Evolutionary conservation across 2,888 invertebrate genomes (phyloP).

Genomic region (Platycheirus albimanus): DNA sequence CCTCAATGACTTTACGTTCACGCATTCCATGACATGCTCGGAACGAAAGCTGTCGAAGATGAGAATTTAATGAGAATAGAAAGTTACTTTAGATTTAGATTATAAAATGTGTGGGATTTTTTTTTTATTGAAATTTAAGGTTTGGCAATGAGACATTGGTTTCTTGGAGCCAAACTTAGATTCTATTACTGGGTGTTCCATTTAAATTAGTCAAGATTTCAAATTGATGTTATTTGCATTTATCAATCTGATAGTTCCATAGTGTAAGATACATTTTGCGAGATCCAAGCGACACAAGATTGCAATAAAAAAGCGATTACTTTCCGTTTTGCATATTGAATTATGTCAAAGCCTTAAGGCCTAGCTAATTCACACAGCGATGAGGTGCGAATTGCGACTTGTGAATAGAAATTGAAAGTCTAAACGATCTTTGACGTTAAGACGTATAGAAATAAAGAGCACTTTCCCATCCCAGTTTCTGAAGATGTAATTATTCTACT

Average conservation of each 20-base stretch:
- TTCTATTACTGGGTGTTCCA: not conserved
- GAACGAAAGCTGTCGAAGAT: constrained; percentile 86
- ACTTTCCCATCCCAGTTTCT: constrained; percentile 49
- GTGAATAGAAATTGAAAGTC: constrained; percentile 58
- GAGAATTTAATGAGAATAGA: constrained; percentile 40
- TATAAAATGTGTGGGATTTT: not conserved
- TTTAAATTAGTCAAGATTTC: too few relatives aligned
- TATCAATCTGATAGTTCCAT: too few relatives aligned
- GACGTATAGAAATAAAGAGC: too few relatives aligned
- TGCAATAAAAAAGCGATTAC: not conserved
- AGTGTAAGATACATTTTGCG: too few relatives aligned
- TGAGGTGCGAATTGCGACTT: constrained; percentile 37
- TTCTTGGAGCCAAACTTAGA: too few relatives aligned
- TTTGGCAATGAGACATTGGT: not conserved
- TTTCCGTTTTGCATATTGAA: constrained; percentile 3
- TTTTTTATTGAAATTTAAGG: not conserved
- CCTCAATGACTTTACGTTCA: constrained; percentile 88
- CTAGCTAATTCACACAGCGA: too few relatives aligned
- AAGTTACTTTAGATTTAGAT: too few relatives aligned
- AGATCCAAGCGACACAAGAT: too few relatives aligned
- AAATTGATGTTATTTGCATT: too few relatives aligned
- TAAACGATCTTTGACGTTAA: not conserved
- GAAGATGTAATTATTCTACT: constrained; percentile 23
- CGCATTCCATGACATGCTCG: constrained; percentile 88
- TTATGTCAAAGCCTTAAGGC: not conserved